Percentiles rank a stretch among this genome's conserved stretches.
Conservation (phyloP, 2,113 vertebrate species). For the Solea senegalensis region DNA sequence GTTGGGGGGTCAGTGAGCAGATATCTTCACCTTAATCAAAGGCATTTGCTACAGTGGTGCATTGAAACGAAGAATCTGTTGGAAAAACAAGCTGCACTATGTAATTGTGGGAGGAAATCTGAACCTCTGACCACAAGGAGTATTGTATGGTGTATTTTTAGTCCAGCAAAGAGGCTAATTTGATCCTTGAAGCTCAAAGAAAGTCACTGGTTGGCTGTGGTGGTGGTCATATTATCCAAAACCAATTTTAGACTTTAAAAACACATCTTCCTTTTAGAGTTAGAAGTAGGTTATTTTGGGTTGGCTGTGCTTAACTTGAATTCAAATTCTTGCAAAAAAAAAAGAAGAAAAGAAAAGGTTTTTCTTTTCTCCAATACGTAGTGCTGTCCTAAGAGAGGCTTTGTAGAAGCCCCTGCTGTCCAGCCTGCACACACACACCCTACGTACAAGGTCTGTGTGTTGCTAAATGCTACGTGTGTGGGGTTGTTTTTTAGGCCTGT, state of each 20-base stretch:
- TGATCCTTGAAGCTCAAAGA: conserved; percentile 35
- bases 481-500: conserved; percentile 62
- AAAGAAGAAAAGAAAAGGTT: neutral
- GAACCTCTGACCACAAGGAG: conserved; percentile 48
- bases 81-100: conserved; percentile 51
- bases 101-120: conserved; percentile 54
- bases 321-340: conserved; percentile 4
- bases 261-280: conserved; percentile 7
- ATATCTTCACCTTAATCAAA: conserved; percentile 26
- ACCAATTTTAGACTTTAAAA: conserved; percentile 17
- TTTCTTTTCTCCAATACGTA: conserved; percentile 51
- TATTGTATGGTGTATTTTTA: conserved; percentile 42
- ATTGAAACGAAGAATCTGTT: conserved; percentile 41
- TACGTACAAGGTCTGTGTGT: conserved; percentile 53
- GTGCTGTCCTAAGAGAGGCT: conserved; percentile 42
- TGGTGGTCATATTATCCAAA: conserved; percentile 12
- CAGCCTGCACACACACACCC: conserved; percentile 48
- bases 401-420: conserved; percentile 42
- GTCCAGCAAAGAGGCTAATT: conserved; percentile 23
- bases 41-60: conserved; percentile 62
- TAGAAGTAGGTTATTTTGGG: conserved; percentile 44
- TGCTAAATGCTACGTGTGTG: conserved; percentile 58
- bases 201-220: conserved; percentile 41
- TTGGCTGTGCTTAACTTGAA: conserved; percentile 29
- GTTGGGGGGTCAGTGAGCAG: conserved; percentile 28